Conservation (phyloP, 1,140 invertebrate species). For the Papilio dardanus region DNA sequence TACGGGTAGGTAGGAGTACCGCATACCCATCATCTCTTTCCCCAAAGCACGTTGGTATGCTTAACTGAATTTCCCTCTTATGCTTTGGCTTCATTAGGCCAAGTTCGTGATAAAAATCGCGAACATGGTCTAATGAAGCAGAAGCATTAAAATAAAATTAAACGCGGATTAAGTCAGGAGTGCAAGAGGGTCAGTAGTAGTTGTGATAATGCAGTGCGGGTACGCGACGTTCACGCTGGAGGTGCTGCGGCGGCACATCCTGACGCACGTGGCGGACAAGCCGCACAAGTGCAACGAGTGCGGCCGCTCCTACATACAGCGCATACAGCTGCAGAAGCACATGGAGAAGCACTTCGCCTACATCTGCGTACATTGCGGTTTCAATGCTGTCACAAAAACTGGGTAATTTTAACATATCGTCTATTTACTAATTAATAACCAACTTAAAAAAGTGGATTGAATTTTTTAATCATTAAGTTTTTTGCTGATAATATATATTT, state of each 20-base stretch:
- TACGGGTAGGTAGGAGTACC: too few relatives aligned
- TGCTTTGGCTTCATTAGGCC: too few relatives aligned
- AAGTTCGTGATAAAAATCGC: too few relatives aligned
- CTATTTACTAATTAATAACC: too few relatives aligned
- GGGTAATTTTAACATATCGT: conserved; percentile 45
- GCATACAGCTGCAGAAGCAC: conserved; percentile 62
- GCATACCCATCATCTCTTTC: too few relatives aligned
- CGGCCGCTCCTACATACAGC: conserved; percentile 67
- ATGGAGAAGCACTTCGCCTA: conserved; percentile 57
- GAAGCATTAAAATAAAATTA: too few relatives aligned
- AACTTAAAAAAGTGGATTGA: too few relatives aligned
- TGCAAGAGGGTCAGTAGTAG: not conserved
- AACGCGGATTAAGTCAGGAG: not conserved
- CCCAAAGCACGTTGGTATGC: too few relatives aligned
- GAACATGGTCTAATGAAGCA: too few relatives aligned
- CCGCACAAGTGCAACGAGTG: conserved; percentile 69
- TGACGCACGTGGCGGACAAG: conserved; percentile 65
- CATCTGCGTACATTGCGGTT: conserved; percentile 51
- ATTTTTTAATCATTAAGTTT: too few relatives aligned
- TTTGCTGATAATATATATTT: too few relatives aligned
- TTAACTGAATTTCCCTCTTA: too few relatives aligned
- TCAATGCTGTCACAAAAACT: conserved; percentile 50
- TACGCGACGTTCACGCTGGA: conserved; percentile 72
- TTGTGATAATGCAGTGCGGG: conserved; percentile 62
- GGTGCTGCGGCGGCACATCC: conserved; percentile 70